Conservation (phyloP, 2,888 invertebrate genomes). For the Enchytraeus crypticus region DNA sequence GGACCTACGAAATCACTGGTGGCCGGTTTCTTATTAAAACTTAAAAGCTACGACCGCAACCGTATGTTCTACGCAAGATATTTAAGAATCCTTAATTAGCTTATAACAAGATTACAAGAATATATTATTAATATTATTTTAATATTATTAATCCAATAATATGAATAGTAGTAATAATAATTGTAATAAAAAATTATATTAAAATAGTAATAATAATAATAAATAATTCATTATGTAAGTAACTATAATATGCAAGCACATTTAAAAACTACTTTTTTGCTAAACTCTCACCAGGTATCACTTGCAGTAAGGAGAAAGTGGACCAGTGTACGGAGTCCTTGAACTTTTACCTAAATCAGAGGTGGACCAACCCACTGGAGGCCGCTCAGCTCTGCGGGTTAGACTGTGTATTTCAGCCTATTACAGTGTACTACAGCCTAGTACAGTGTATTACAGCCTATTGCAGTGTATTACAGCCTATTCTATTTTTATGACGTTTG, state of each 20-base stretch:
- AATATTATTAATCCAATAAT: neutral
- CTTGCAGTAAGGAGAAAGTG: neutral
- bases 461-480: too few species aligned
- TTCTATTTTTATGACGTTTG: too few species aligned
- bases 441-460: too few species aligned
- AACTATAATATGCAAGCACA: too few species aligned
- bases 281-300: neutral
- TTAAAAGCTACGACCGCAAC: too few species aligned
- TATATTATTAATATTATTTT: neutral
- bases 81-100: too few species aligned
- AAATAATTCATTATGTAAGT: neutral
- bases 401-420: too few species aligned
- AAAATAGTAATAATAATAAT: neutral
- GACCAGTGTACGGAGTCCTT: neutral
- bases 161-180: neutral
- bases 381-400: neutral
- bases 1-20: too few species aligned
- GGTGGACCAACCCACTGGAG: neutral
- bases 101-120: too few species aligned
- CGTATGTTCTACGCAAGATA: too few species aligned
- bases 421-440: too few species aligned
- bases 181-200: neutral
- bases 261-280: neutral
- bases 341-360: neutral
- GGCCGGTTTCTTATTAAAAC: too few species aligned